A percentile compares a stretch with the other conserved stretches of the same genome.
These are phyloP conservation scores for Alosa alosa DNA, from an alignment of 2,113 vertebrate genomes.

Conservation along the genomic window DNA sequence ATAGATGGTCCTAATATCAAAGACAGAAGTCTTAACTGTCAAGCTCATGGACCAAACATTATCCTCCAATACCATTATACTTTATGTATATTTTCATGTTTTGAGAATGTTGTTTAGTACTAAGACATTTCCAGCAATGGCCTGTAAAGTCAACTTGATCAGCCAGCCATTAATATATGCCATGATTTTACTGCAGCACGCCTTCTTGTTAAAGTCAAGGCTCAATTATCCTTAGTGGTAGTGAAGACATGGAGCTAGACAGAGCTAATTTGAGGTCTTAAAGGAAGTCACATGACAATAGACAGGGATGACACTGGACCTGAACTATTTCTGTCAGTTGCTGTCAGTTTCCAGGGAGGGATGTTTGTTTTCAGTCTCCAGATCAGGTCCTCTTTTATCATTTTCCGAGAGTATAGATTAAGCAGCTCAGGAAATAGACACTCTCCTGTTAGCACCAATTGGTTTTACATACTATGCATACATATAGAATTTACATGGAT, in stretches of 20 bases:
- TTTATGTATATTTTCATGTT: background rate
- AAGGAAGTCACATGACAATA: background rate
- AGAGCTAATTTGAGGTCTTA: conserved; percentile 22
- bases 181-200: background rate
- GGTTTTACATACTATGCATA: background rate
- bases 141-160: background rate
- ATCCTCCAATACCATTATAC: too few relatives aligned
- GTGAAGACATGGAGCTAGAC: background rate
- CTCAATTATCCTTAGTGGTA: background rate
- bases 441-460: background rate
- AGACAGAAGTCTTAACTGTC: too few relatives aligned
- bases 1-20: background rate
- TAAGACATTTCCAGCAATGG: background rate
- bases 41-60: too few relatives aligned
- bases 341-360: conserved; percentile 19
- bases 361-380: background rate
- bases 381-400: background rate
- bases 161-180: background rate
- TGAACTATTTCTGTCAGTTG: conserved; percentile 47
- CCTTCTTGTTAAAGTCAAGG: background rate
- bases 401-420: background rate
- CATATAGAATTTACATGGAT: background rate
- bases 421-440: background rate
- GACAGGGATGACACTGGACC: background rate
- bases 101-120: too few relatives aligned